These are phyloP conservation scores for Nudaria mundana DNA, from an alignment of 2,888 invertebrate genomes.

Conservation along the genomic window DNA sequence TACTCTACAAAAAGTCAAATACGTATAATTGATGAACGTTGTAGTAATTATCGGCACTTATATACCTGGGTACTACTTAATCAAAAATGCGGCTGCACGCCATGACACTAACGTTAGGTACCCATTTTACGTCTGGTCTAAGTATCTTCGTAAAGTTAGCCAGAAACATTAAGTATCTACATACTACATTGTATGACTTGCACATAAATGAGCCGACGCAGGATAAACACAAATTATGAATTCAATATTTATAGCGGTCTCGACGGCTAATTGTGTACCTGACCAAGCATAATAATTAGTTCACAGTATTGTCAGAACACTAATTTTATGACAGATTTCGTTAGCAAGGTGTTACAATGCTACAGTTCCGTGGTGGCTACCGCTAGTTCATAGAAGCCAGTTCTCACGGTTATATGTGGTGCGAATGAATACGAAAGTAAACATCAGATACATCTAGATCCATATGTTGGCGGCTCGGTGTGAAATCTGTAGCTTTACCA, in stretches of 20 bases:
- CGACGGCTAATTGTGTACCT: constrained; percentile 35
- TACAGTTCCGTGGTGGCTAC: constrained; percentile 65
- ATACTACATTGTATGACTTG: constrained; percentile 29
- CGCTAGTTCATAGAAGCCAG: constrained; percentile 62
- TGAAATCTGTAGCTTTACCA: constrained; percentile 80
- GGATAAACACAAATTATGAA: constrained; percentile 38
- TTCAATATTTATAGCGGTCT: constrained; percentile 41
- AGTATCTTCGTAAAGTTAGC: constrained; percentile 19
- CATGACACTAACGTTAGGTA: not conserved
- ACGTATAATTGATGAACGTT: no score
- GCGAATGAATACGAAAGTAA: constrained; percentile 78
- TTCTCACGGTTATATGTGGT: constrained; percentile 75
- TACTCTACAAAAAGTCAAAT: no score
- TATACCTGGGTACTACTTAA: no score
- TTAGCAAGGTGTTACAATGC: constrained; percentile 60
- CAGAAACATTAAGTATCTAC: constrained; percentile 14
- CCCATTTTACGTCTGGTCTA: not conserved
- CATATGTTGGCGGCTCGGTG: constrained; percentile 80
- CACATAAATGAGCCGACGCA: constrained; percentile 21
- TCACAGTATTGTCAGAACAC: constrained; percentile 62
- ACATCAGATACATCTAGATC: constrained; percentile 79
- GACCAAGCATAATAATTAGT: constrained; percentile 60
- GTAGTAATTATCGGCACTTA: no score
- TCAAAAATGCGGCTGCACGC: not conserved
- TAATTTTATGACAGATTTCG: constrained; percentile 48